Base-by-base conservation (phyloP, 2,888 invertebrate species). In the Seira musarum region DNA sequence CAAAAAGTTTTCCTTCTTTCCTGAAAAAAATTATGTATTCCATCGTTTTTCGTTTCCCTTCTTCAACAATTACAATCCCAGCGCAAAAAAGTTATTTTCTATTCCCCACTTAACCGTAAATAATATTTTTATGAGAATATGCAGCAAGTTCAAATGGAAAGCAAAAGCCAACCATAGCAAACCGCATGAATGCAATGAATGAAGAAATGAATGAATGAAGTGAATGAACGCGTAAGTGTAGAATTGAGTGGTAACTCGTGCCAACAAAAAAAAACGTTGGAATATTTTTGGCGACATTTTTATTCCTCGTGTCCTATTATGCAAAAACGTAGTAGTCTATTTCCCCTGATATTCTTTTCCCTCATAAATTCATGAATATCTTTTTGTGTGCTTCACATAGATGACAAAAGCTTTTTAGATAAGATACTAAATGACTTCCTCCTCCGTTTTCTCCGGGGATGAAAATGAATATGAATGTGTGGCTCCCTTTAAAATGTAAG, bases 341-440 rank as follows among this genome's bases (percentile, higher is more conserved):
- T 40, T 40, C 13, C 40, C 40, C 6, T 13, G 40, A 40, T 40
- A 40, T 40, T n/a, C n/a, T n/a, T n/a, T 13, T 40, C 40, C 40
- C 40, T 40, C 40, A 40, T 40, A 40, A 40, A 8, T 40, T 13
- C 13, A 40, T n/a, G 40, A 40, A 13, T 13, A 40, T 40, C 40
- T 40, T 40, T 40, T 8, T n/a, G n/a, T n/a, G n/a, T n/a, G n/a
- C n/a, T n/a, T 40, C 13, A 13, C 40, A 40, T 13, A 40, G 70
- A 64, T 71, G 70, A 70, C 70, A 77, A 70, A 77, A 35, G 57
- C 65, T 65, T 57, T 40, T 30, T 49, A 70, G 77, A 70, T 70
- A 77, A 77, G 70, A 69, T 76, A 17, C 70, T 77, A 77, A 77
- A 77, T 77, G 77, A 77, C 77, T 77, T 77, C 77, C 77, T 77